Percentiles rank a stretch among this genome's conserved stretches.
These are phyloP conservation scores for Tuberolachnus salignus DNA, from an alignment of 2,888 invertebrate genomes.

Conservation along the genomic window DNA sequence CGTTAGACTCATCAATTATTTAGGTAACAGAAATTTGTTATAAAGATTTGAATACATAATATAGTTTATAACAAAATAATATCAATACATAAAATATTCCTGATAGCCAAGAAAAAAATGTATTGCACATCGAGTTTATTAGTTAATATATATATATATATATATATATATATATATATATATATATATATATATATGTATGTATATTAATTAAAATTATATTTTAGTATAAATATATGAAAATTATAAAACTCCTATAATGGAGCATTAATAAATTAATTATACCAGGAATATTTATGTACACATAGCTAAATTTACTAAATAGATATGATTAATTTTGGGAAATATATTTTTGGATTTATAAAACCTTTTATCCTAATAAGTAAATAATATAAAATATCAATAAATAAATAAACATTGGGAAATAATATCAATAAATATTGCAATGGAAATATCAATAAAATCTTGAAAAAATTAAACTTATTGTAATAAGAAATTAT, in stretches of 20 bases:
- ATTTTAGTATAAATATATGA: constrained; percentile 30
- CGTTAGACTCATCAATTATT: constrained; percentile 23
- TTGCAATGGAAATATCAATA: neutral
- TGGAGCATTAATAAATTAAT: constrained; percentile 9
- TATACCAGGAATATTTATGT: constrained; percentile 22
- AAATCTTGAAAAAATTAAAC: neutral
- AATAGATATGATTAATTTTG: constrained; percentile 9
- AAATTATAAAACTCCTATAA: constrained; percentile 35
- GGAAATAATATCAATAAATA: too few relatives aligned
- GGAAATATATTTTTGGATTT: neutral
- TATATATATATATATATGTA: neutral
- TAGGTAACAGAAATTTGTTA: constrained; percentile 6
- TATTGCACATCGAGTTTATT: constrained; percentile 31
- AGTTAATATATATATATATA: neutral
- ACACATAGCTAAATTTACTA: constrained; percentile 21
- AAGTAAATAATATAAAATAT: constrained; percentile 18
- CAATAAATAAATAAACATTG: neutral
- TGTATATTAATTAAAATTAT: constrained; percentile 3
- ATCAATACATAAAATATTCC: constrained; percentile 32
- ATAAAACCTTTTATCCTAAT: constrained; percentile 1
- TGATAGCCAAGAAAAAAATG: constrained; percentile 14
- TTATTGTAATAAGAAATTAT: constrained; percentile 4
- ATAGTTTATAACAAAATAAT: constrained; percentile 23
- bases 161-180: neutral
- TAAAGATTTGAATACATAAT: constrained; percentile 16